Evolutionary conservation across 2,113 vertebrate species (phyloP), one percentile per base, ranked within the genome.

Genomic region (Otocyon megalotis): DNA sequence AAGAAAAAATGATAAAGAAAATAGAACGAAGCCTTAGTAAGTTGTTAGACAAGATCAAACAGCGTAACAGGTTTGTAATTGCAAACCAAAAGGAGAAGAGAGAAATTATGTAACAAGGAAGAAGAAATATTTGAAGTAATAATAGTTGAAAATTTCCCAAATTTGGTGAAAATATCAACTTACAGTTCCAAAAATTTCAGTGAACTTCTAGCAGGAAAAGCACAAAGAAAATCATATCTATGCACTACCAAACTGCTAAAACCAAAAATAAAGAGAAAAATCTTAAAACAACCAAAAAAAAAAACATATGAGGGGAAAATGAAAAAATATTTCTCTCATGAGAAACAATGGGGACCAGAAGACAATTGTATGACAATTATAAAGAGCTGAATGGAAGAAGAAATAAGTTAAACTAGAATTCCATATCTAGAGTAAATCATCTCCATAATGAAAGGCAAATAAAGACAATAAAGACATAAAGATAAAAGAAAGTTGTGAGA

Each of bases 1-100:
- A 22, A 84, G 50, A 85, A 24, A 71, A 83, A 88, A 71, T 13
- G 26, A 95, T 79, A 17, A 79, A 76, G 65, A 93, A 87, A 93
- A 93, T 72, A 63, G 19, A 92, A 90, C 20, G 72, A 28, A 79
- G 32, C 5, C 19, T 86, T 81, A 86, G 17, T 72, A 65, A 86
- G 63, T 53, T 81, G 11, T 82, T 88, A 54, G 60, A 74, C 14
- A 69, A 53, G 2, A 48, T 87, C 24, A 91, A 88, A 50, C 16
- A 58, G 37, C 35, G 35, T 67, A 67, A 74, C 5, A 54, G 22
- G 10, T 12, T 54, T 53, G 26, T 16, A 88, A 14, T 12, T 88
- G 32, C 10, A 80, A 77, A 62, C 24, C 37, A 54, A 65, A 84
- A 60, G 43, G 13, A 50, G 37, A 81, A 56, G 22, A 81, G 22